Base-by-base conservation (phyloP, 2,113 vertebrate species). In the Myrmophylax atrothorax region DNA sequence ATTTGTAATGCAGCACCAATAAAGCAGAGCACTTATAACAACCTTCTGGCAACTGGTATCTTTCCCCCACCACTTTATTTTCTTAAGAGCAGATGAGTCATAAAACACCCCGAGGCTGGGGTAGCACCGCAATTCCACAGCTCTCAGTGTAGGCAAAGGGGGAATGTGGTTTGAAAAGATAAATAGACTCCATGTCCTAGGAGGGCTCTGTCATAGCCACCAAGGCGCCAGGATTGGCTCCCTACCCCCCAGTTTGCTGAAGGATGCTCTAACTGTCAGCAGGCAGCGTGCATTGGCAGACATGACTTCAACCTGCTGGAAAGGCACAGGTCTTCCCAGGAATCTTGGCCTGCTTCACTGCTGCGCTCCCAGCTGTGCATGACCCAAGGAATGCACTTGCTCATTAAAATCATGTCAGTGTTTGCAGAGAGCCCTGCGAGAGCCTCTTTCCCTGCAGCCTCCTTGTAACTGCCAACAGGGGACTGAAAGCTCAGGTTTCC, bases 21-120 rank as follows among this genome's bases (percentile, higher is more conserved):
- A 96, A 93, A 97, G 67, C 70, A 95, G 89, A 96, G 86, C 40
- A 77, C 37, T 64, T 69, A 49, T 47, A 94, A 88, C 49, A 76
- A 31, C 18, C 24, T 87, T 37, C 31, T 83, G 83, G 62, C 44
- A 81, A 35, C 49, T 74, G 28, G 4, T 68, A 44, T 31, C 10
- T 68, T 72, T 38, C 28, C 37, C 2, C 2, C 12, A 28, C 7
- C 20, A 5, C 24, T 33, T 70, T 79, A 33, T 55, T 85, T 90
- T 77, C 69, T 78, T 16, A 81, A 66, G 26, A 75, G 50, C 64
- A 74, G 42, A 52, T 74, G 69, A 92, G 20, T 37, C 5, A 5
- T 52, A 33, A 70, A 68, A 18, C 23, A 47, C 14, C 24, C 24
- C 0, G 0, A 64, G 60, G 29, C 14, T 69, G 37, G 7, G 18